Conservation (phyloP, 53 echinoderm and acorn worm species). For the Mesocentrotus franciscanus region DNA sequence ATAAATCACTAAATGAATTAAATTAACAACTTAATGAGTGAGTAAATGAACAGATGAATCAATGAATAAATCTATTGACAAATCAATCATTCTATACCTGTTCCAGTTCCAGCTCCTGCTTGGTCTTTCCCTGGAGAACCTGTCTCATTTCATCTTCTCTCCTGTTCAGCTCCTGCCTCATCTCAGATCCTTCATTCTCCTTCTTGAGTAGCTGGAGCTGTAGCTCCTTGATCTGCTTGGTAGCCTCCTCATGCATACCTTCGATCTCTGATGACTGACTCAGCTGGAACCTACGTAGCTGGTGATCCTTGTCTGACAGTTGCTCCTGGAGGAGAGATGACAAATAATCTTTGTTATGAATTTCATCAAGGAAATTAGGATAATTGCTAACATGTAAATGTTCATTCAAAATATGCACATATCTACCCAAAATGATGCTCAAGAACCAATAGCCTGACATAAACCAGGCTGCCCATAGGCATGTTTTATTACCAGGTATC, state of each 20-base stretch:
- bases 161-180: constrained; percentile 77
- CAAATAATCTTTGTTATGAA: not conserved
- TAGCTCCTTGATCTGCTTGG: constrained; percentile 81
- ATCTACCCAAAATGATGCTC: too few relatives aligned
- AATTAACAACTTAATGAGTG: not conserved
- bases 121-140: constrained; percentile 80
- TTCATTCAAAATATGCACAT: too few relatives aligned
- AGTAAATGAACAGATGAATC: not conserved
- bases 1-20: not conserved
- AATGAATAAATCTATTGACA: not conserved
- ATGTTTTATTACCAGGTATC: too few relatives aligned
- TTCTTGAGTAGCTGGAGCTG: constrained; percentile 80
- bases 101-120: constrained; percentile 87
- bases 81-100: constrained; percentile 63
- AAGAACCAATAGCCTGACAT: too few relatives aligned
- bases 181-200: constrained; percentile 78
- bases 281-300: constrained; percentile 78
- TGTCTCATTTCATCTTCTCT: constrained; percentile 78
- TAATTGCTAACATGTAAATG: too few relatives aligned
- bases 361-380: not conserved
- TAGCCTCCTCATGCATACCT: constrained; percentile 79
- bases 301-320: constrained; percentile 82
- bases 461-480: too few relatives aligned
- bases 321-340: constrained; percentile 70
- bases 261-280: constrained; percentile 84